Percentiles rank a stretch among this genome's conserved stretches.
Conservation (phyloP, 2,797 vertebrate species). For the Podarcis siculus region DNA sequence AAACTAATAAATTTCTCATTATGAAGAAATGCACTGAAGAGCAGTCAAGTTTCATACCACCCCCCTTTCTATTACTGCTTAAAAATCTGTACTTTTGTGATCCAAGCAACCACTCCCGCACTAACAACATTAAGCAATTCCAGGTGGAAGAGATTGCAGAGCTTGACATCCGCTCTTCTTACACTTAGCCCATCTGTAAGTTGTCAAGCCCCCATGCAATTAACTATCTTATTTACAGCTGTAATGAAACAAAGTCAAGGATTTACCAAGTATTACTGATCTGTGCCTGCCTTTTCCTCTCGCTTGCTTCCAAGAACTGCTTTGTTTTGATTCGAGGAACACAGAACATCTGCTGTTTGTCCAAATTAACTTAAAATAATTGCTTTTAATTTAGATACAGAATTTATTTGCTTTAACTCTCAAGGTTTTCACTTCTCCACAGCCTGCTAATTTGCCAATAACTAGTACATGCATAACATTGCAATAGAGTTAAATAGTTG, state of each 20-base stretch:
- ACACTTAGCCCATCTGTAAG: conserved; percentile 83
- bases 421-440: conserved; percentile 80
- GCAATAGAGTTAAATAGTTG: conserved; percentile 75
- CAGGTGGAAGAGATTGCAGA: conserved; percentile 75
- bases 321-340: conserved; percentile 83
- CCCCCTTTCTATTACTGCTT: conserved; percentile 25
- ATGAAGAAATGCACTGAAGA: neutral
- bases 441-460: conserved; percentile 77
- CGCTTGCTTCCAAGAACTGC: conserved; percentile 76
- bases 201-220: conserved; percentile 81
- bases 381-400: conserved; percentile 88
- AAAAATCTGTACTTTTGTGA: conserved; percentile 60
- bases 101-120: conserved; percentile 50
- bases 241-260: conserved; percentile 86
- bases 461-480: conserved; percentile 73
- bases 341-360: conserved; percentile 86
- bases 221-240: conserved; percentile 85
- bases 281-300: conserved; percentile 75
- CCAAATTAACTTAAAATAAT: conserved; percentile 88
- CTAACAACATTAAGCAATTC: conserved; percentile 64
- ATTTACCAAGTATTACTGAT: conserved; percentile 80
- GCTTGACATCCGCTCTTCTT: conserved; percentile 75
- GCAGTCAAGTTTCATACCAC: neutral
- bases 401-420: conserved; percentile 80
- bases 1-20: neutral